Conservation (phyloP, 64 coral and sea anemone genomes). For the Porites australiensis region DNA sequence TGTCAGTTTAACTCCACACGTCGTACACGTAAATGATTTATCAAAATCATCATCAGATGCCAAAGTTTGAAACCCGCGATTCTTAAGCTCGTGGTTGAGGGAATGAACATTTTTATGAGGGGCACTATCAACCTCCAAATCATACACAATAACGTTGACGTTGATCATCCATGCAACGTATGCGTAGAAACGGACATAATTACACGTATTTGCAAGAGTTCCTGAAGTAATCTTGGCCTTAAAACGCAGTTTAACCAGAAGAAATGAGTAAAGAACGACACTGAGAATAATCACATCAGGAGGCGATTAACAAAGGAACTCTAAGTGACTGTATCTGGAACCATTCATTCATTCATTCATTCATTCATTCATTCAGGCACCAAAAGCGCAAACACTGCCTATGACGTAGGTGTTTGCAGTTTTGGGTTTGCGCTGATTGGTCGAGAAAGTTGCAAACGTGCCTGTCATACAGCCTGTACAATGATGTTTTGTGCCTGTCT, state of each 20-base stretch:
- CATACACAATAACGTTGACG: slow-evolving; percentile 7
- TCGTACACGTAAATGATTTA: slow-evolving; percentile 23
- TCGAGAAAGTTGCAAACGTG: background rate
- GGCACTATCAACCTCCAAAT: slow-evolving; percentile 6
- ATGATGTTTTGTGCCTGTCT: background rate
- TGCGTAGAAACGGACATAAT: background rate
- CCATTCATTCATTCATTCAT: background rate
- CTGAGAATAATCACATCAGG: background rate
- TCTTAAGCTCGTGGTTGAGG: slow-evolving; percentile 19
- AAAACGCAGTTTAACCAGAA: background rate
- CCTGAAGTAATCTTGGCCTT: background rate
- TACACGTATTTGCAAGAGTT: slow-evolving; percentile 7
- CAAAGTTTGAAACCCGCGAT: slow-evolving; percentile 27
- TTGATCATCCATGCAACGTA: background rate
- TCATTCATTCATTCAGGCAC: background rate
- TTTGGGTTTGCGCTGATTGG: background rate
- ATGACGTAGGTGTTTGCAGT: background rate
- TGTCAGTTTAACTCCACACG: slow-evolving; percentile 23
- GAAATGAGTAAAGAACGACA: background rate
- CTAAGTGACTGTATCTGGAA: background rate
- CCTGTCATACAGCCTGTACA: background rate
- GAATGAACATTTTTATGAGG: slow-evolving; percentile 12
- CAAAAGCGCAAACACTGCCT: background rate
- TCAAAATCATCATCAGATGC: slow-evolving; percentile 27
- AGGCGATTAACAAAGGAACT: background rate